Evolutionary conservation across 2,888 invertebrate genomes (phyloP), one percentile per base, ranked within the genome.

Genomic region (Amphimallon solstitiale): DNA sequence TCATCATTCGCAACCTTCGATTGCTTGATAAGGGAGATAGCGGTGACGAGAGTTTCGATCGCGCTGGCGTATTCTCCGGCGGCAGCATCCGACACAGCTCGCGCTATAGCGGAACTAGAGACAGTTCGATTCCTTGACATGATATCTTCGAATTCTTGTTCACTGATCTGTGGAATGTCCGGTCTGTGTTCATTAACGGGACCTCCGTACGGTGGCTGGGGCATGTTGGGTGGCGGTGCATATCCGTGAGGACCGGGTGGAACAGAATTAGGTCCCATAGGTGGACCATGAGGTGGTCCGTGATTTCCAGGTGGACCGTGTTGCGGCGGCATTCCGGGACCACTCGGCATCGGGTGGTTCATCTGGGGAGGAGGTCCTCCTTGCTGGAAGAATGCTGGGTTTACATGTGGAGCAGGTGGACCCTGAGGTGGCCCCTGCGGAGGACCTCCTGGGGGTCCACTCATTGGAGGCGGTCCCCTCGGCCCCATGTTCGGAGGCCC

Each of bases 61-160:
- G 99, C 99, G 82, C 96, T 96, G 1, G 96, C 95, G 84, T 95
- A 97, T 84, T 99, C 98, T 7, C 98, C 97, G 65, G 96, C 95
- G 45, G 97, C 96, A 1, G 98, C 98, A 84, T 98, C 98, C 54
- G 95, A 94, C 38, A 99, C 98, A 9, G 99, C 99, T 67, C 98
- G 86, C 10, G 95, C 94, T 72, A 99, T 99, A 14, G 99, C 99
- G 60, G 95, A 96, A 73, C 97, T 97, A 37, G 97, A 97, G 0
- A 99, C 98, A 6, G 98, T 98, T 74, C 98, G 88, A 84, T 99
- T 99, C 71, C 98, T 88, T 65, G 93, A 90, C 94, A 99, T 97
- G 63, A 97, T 95, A 81, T 99, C 99, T 82, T 99, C 98, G 84
- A 98, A 98, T 85, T 99, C 99, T 37, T 92, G 93, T 83, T 98